Percentiles rank a stretch among this genome's conserved stretches.
These are phyloP conservation scores for Plagodis dolabraria DNA, from an alignment of 2,888 invertebrate genomes.

Conservation along the genomic window DNA sequence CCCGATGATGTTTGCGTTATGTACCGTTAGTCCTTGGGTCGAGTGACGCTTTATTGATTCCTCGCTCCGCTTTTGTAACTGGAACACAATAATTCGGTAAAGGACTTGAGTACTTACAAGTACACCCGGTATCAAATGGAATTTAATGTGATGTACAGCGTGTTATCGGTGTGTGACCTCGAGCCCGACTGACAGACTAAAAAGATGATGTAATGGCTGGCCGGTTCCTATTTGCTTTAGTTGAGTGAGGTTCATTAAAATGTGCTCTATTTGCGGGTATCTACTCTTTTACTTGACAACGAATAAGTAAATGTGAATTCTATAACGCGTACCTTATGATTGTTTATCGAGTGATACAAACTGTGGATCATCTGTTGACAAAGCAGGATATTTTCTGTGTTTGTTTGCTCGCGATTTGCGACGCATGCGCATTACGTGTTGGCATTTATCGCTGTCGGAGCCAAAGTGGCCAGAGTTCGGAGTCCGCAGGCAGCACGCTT, in stretches of 20 bases:
- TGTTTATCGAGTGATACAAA: constrained; percentile 24
- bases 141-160: constrained; percentile 34
- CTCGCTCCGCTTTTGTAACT: constrained; percentile 23
- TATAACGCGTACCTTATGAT: constrained; percentile 7
- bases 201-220: constrained; percentile 45
- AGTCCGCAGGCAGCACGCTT: constrained; percentile 11
- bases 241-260: constrained; percentile 12
- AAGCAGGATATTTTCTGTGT: constrained; percentile 27
- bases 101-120: neutral
- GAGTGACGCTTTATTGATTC: constrained; percentile 38
- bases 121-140: constrained; percentile 5
- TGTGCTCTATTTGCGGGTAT: constrained; percentile 16
- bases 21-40: constrained; percentile 73
- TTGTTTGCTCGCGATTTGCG: constrained; percentile 47
- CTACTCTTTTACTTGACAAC: constrained; percentile 9
- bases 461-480: neutral
- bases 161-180: constrained; percentile 54
- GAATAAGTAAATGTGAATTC: constrained; percentile 15
- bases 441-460: constrained; percentile 36
- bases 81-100: constrained; percentile 23
- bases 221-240: constrained; percentile 28
- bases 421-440: constrained; percentile 54
- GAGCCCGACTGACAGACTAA: constrained; percentile 51
- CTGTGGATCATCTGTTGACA: constrained; percentile 33
- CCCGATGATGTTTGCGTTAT: constrained; percentile 64